phyloP scores from a whole-genome alignment of 1,140 invertebrate species.

The Antheraea mylitta region DNA sequence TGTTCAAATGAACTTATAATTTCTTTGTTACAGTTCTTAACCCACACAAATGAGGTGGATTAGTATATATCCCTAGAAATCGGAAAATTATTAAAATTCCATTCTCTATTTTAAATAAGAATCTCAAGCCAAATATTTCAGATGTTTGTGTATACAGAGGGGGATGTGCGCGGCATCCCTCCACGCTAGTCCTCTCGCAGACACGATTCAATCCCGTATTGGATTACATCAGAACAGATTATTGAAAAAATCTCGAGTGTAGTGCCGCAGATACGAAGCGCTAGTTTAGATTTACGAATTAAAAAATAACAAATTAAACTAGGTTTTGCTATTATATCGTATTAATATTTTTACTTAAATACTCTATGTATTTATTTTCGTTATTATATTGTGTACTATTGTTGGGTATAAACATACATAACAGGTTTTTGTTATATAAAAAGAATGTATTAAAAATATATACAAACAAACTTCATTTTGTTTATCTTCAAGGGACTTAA shows the following conservation, averaged over 20 bases:
- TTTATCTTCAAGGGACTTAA: too few species aligned
- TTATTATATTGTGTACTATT: too few species aligned
- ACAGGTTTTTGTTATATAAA: too few species aligned
- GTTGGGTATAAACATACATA: too few species aligned
- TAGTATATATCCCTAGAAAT: too few species aligned
- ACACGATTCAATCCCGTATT: conserved; percentile 21
- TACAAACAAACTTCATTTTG: too few species aligned
- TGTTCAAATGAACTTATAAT: too few species aligned
- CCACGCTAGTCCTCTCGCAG: not conserved
- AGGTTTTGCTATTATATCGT: not conserved
- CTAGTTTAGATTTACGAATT: not conserved
- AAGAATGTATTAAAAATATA: too few species aligned
- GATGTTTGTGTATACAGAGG: not conserved
- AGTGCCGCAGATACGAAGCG: conserved; percentile 18
- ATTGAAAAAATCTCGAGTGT: conserved; percentile 45
- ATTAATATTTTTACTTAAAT: not conserved
- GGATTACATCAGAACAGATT: conserved; percentile 42
- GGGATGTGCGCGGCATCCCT: not conserved
- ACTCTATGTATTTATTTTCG: too few species aligned
- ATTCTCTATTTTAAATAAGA: not conserved
- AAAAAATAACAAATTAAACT: conserved; percentile 7
- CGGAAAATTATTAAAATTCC: not conserved
- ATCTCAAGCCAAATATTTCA: not conserved
- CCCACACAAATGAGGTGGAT: too few species aligned
- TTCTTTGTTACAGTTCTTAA: too few species aligned